phyloP scores from a whole-genome alignment of 2,888 invertebrate genomes.

The Zootermopsis nevadensis region DNA sequence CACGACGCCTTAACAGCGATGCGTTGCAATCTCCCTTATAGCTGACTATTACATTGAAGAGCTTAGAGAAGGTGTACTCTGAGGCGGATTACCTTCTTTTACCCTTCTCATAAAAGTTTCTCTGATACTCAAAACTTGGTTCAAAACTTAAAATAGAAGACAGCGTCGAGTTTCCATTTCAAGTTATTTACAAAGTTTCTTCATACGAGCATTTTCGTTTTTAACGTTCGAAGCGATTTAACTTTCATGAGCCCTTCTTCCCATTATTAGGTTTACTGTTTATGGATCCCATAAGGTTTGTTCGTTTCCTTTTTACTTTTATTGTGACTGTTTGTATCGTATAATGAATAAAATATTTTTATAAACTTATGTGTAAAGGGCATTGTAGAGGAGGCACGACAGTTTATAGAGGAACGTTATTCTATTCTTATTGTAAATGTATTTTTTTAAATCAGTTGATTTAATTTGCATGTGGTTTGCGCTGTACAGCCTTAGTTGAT shows the following conservation, averaged over 20 bases:
- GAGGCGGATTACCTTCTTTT: not conserved
- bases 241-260: slow-evolving; percentile 38
- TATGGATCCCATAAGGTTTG: slow-evolving; percentile 27
- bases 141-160: slow-evolving; percentile 9
- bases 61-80: too few relatives aligned
- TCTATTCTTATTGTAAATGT: too few relatives aligned
- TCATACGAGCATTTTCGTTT: not conserved
- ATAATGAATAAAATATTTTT: slow-evolving; percentile 15
- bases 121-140: not conserved
- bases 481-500: too few relatives aligned
- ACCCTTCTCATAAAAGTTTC: slow-evolving; percentile 26
- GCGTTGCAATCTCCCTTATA: not conserved
- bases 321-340: slow-evolving; percentile 34
- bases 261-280: slow-evolving; percentile 33
- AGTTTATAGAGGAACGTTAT: not conserved
- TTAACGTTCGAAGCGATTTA: slow-evolving; percentile 31
- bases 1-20: not conserved
- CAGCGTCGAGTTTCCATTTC: not conserved
- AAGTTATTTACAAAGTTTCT: slow-evolving; percentile 25
- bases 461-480: too few relatives aligned
- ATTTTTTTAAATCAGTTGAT: too few relatives aligned
- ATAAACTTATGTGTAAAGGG: not conserved
- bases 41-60: not conserved
- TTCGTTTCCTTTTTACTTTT: slow-evolving; percentile 32
- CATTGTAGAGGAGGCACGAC: not conserved